A percentile compares a stretch with the other conserved stretches of the same genome.
Conservation (phyloP, 2,888 invertebrate genomes). For the Parnassius mnemosyne region DNA sequence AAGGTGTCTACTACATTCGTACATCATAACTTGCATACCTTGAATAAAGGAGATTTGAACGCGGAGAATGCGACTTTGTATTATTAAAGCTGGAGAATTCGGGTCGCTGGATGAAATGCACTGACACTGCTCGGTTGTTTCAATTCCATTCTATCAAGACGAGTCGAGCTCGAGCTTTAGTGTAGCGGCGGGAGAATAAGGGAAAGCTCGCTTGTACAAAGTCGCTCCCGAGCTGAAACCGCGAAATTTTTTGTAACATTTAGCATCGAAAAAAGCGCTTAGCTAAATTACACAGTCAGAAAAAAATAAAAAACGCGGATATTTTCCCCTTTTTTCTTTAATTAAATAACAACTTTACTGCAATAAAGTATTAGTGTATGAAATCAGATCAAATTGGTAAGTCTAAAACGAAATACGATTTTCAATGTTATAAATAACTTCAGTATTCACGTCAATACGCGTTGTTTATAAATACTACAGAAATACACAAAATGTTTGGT, state of each 20-base stretch:
- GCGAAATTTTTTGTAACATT: not conserved
- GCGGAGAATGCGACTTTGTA: constrained; percentile 36
- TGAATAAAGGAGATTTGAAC: constrained; percentile 30
- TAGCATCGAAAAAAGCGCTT: no score
- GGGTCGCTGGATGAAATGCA: constrained; percentile 42
- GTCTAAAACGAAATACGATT: constrained; percentile 36
- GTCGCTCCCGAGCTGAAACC: constrained; percentile 18
- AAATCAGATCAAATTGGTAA: constrained; percentile 43
- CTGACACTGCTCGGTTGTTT: constrained; percentile 41
- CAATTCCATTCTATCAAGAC: constrained; percentile 39
- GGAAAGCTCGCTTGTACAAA: constrained; percentile 43
- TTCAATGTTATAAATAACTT: constrained; percentile 29
- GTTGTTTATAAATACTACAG: no score
- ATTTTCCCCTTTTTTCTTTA: no score
- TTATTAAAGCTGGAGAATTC: constrained; percentile 38
- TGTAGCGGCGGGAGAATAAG: constrained; percentile 47
- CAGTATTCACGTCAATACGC: not conserved
- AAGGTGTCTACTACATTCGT: constrained; percentile 20
- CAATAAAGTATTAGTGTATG: constrained; percentile 35
- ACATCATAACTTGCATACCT: constrained; percentile 15
- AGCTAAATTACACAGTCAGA: not conserved
- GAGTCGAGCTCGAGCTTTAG: constrained; percentile 42
- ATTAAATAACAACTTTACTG: not conserved
- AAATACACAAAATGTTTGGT: not conserved
- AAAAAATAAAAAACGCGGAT: no score